Base-by-base conservation (phyloP, 2,113 vertebrate genomes). In the Perognathus longimembris region DNA sequence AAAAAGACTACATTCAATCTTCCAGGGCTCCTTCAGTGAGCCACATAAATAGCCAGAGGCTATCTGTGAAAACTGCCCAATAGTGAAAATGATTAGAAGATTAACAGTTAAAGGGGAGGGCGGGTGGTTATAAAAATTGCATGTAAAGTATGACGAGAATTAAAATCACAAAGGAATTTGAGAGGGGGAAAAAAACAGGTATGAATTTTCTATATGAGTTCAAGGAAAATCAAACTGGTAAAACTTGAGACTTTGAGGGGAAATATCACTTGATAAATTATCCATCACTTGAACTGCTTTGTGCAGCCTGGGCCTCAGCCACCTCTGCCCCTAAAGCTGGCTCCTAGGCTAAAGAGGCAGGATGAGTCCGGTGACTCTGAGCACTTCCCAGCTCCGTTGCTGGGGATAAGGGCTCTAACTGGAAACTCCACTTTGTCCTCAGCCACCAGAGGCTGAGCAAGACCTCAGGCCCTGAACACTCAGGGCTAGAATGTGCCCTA, bases 171-270 rank as follows among this genome's bases (percentile, higher is more conserved):
- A 50, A 87, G 36, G 61, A 76, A 89, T 38, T 24, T 26, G 20
- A 30, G 69, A 74, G 40, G 32, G 14, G 84, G 26, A 77, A 93
- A 79, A 82, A 54, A 18, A 11, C 6, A 69, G 3, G 54, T 12
- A 22, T 71, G 24, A 40, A 15, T 54, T 85, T 92, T 94, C 77
- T 42, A 40, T 24, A 82, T 6, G 18, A 54, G 45, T 5, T 79
- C 70, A 66, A 87, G 89, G 83, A 86, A 93, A 85, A 79, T 67
- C 59, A 45, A 90, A 87, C 6, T n/a, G 38, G 61, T 0, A 69
- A 45, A 85, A 78, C 24, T 86, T 81, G 69, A 80, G 70, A 87
- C 83, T 67, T 15, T 38, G 34, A 54, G 50, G 17, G 50, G 17
- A 54, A 54, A 54, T 15, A 18, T 54, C 50, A 54, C 50, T 54